Evolutionary conservation across 30 jellyfish, hydroid and myxozoan genomes (phyloP), one percentile per base, ranked within the genome.

Genomic region (Aurelia aurita complex sp. Pacific): DNA sequence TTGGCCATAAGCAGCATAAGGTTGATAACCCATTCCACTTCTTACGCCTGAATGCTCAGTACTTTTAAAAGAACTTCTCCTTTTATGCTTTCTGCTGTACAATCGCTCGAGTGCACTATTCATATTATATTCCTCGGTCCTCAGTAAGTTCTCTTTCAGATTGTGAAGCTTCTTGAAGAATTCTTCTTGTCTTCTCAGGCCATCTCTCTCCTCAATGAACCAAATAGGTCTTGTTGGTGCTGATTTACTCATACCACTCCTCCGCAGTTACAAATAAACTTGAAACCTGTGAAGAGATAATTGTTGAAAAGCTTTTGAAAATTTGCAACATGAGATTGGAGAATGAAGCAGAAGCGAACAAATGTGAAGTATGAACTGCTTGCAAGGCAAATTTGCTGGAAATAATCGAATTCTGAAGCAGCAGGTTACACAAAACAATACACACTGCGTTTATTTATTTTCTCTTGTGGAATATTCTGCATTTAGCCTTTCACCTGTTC

Each of bases 101-200:
- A 79, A 57, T 15, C 89, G 57, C 42, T 74, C 89, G 1, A 79
- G 40, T 11, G 89, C 89, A 66, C 70, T 64, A 8, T 53, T 79
- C 68, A 64, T 23, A 12, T 79, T 79, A n/a, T 42, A 57, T 38
- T 55, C 62, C 60, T 79, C 89, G 5, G 54, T 40, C 33, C 36
- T 9, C 23, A 59, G 67, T 69, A 79, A 52, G 16, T 52, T 64
- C 23, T 79, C 89, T 29, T 67, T 79, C 29, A 79, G 50, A 55
- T 38, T 67, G 42, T 79, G 89, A 43, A 79, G 73, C 63, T 64
- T 40, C 9, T 64, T 64, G 73, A 79, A 79, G 34, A 66, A 64
- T 46, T 79, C 89, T 10, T 18, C 80, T 34, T 79, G 51, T n/a
- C 33, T 65, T 15, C 46, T 15, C 23, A 70, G 64, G 38, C 80